A percentile compares a stretch with the other conserved stretches of the same genome.
Evolutionary conservation across 2,888 invertebrate genomes (phyloP).

Genomic region (Cylloceria caligata): DNA sequence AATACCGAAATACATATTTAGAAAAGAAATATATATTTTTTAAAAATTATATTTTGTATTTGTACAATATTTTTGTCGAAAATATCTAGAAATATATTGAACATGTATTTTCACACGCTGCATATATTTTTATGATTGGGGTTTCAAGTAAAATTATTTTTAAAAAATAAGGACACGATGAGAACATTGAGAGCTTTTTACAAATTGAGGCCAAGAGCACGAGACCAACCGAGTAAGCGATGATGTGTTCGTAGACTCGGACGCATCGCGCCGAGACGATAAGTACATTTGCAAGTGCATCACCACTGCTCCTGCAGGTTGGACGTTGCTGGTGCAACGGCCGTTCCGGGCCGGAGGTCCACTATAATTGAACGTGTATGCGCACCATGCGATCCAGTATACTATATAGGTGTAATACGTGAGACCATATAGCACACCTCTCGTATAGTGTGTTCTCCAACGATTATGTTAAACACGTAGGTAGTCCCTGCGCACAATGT

Average conservation of each 20-base stretch:
- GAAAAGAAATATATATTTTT: too few relatives aligned
- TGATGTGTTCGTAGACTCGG: slow-evolving; percentile 60
- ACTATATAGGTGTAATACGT: slow-evolving; percentile 45
- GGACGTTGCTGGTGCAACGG: slow-evolving; percentile 78
- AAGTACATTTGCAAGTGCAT: slow-evolving; percentile 65
- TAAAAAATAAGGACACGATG: background rate
- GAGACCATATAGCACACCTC: slow-evolving; percentile 30
- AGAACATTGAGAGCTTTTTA: slow-evolving; percentile 24
- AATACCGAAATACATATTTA: too few relatives aligned
- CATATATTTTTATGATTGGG: too few relatives aligned
- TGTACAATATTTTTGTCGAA: too few relatives aligned
- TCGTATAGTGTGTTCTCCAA: slow-evolving; percentile 27
- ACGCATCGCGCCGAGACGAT: slow-evolving; percentile 66
- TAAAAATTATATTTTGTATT: too few relatives aligned
- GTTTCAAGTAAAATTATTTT: background rate
- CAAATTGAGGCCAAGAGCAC: slow-evolving; percentile 62
- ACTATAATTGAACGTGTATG: slow-evolving; percentile 77
- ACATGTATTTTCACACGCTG: too few relatives aligned
- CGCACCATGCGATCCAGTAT: slow-evolving; percentile 36
- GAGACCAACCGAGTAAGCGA: slow-evolving; percentile 41
- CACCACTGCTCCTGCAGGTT: slow-evolving; percentile 45
- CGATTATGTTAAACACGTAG: slow-evolving; percentile 25
- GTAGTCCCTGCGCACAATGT: slow-evolving; percentile 8
- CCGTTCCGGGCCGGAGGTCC: slow-evolving; percentile 81
- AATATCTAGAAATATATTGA: too few relatives aligned